Percentiles rank a stretch among this genome's conserved stretches.
Conservation (phyloP, 1,140 invertebrate species). For the Whitmania pigra region DNA sequence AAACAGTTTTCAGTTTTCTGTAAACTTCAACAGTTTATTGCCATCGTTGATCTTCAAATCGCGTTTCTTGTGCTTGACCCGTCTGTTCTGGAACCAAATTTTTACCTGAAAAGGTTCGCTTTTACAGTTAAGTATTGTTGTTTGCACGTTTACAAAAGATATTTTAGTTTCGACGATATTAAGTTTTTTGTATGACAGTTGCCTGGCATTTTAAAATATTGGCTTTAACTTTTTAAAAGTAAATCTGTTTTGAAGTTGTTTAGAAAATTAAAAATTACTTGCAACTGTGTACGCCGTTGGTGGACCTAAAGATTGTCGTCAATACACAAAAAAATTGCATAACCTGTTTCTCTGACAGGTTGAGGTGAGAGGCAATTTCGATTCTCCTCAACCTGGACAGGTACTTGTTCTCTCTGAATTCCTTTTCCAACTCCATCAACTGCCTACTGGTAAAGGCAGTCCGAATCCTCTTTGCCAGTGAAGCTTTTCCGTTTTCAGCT, state of each 20-base stretch:
- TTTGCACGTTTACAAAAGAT: no score
- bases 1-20: no score
- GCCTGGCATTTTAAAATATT: no score
- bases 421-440: constrained; percentile 48
- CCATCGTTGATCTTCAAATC: constrained; percentile 54
- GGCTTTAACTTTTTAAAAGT: no score
- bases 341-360: constrained; percentile 81
- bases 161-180: no score
- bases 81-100: constrained; percentile 54
- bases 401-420: constrained; percentile 50
- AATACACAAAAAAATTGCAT: constrained; percentile 44
- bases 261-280: no score
- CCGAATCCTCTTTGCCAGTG: constrained; percentile 43
- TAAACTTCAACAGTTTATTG: no score
- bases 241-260: no score
- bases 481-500: constrained; percentile 30
- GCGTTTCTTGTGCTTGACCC: constrained; percentile 99
- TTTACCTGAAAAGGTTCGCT: constrained; percentile 32
- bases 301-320: no score
- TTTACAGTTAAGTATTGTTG: no score
- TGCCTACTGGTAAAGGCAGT: constrained; percentile 52
- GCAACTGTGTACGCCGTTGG: no score
- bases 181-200: no score
- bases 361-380: constrained; percentile 50
- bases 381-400: constrained; percentile 48